Percentiles rank a stretch among this genome's conserved stretches.
Conservation (phyloP, 1,140 invertebrate genomes). For the Drosophila dunni region DNA sequence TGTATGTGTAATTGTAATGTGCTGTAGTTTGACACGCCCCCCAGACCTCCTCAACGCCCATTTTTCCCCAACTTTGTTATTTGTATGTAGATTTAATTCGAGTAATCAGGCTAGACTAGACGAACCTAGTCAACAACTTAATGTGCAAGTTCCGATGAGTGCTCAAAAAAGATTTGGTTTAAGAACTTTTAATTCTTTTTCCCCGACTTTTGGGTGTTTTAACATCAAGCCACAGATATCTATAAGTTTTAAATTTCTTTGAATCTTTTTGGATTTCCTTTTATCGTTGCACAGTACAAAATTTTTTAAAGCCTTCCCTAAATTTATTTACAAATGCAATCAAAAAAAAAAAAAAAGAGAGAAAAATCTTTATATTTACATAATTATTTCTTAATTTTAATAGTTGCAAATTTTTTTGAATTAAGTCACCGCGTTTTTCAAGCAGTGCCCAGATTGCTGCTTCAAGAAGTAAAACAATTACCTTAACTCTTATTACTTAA, state of each 20-base stretch:
- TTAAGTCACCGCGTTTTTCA: slow-evolving; percentile 23
- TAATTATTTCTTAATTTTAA: slow-evolving; percentile 72
- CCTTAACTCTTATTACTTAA: slow-evolving; percentile 70
- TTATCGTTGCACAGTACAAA: slow-evolving; percentile 21
- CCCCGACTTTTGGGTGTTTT: slow-evolving; percentile 20
- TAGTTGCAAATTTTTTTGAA: slow-evolving; percentile 69
- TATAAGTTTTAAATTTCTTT: slow-evolving; percentile 37
- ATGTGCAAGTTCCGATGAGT: slow-evolving; percentile 10
- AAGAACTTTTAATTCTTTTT: slow-evolving; percentile 3
- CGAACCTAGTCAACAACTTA: slow-evolving; percentile 11
- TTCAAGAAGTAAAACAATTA: slow-evolving; percentile 23
- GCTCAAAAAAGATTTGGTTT: slow-evolving; percentile 20
- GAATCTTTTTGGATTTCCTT: slow-evolving; percentile 17
- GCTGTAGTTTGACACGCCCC: slow-evolving; percentile 41
- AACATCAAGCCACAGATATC: slow-evolving; percentile 36
- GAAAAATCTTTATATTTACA: slow-evolving; percentile 50
- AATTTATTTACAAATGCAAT: slow-evolving; percentile 39
- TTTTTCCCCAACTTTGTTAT: slow-evolving; percentile 16
- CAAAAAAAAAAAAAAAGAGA: slow-evolving; percentile 24
- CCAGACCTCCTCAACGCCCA: neutral
- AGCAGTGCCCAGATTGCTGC: slow-evolving; percentile 43
- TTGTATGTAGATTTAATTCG: slow-evolving; percentile 36
- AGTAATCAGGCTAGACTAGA: slow-evolving; percentile 14
- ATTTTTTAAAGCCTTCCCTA: slow-evolving; percentile 30
- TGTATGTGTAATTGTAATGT: slow-evolving; percentile 36